A percentile compares a stretch with the other conserved stretches of the same genome.
Evolutionary conservation across 2,888 invertebrate genomes (phyloP).

Genomic region (Papilio protenor): DNA sequence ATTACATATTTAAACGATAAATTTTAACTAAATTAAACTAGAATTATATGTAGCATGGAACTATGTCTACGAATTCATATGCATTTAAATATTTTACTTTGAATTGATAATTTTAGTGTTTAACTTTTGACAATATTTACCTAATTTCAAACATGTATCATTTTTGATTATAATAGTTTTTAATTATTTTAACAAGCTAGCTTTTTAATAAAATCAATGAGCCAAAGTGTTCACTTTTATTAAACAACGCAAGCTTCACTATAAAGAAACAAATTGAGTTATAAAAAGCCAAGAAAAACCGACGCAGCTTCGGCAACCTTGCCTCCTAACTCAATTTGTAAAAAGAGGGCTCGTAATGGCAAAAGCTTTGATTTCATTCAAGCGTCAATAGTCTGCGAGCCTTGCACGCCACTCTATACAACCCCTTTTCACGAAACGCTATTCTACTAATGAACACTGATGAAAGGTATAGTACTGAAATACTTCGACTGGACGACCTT

Average conservation of each 20-base stretch:
- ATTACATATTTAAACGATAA: background rate
- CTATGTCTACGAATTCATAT: no score
- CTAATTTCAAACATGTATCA: no score
- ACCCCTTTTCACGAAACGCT: slow-evolving; percentile 36
- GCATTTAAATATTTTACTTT: background rate
- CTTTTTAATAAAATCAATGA: background rate
- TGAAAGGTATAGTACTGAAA: slow-evolving; percentile 35
- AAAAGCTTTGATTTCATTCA: slow-evolving; percentile 65
- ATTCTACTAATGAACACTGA: slow-evolving; percentile 41
- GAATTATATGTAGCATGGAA: background rate
- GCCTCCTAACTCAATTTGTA: slow-evolving; percentile 67
- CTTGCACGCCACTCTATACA: slow-evolving; percentile 35
- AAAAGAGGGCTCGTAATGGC: slow-evolving; percentile 56
- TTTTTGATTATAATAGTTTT: no score
- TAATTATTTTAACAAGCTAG: background rate
- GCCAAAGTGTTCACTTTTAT: background rate
- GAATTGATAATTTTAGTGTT: no score
- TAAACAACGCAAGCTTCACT: background rate
- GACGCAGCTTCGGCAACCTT: slow-evolving; percentile 57
- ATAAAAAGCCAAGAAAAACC: slow-evolving; percentile 20
- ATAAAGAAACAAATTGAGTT: slow-evolving; percentile 19
- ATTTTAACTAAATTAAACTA: background rate
- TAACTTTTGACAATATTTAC: no score
- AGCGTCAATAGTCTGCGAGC: slow-evolving; percentile 42
- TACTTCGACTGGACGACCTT: slow-evolving; percentile 1